A percentile compares a stretch with the other conserved stretches of the same genome.
phyloP scores from a whole-genome alignment of 2,113 vertebrate species.

The Petrocephalus microphthalmus region DNA sequence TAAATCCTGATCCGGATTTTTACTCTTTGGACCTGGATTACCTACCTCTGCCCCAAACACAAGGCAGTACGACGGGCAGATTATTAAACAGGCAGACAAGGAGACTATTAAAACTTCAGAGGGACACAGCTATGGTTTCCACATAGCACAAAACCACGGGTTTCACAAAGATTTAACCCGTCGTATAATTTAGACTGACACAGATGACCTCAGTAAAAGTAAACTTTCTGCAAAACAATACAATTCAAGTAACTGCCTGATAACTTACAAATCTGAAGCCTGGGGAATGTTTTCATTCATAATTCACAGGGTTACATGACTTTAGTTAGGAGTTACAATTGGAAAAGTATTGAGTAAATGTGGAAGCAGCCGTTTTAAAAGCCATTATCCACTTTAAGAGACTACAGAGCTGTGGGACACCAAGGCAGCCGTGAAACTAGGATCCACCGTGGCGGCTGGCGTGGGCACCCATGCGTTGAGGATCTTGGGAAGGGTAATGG shows the following conservation, averaged over 20 bases:
- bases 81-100: neutral
- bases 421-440: slow-evolving; percentile 41
- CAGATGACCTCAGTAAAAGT: neutral
- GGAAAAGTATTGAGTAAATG: neutral
- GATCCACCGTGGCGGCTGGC: slow-evolving; percentile 71
- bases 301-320: neutral
- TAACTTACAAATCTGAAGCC: neutral
- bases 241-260: neutral
- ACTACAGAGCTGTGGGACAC: neutral
- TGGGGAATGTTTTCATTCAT: slow-evolving; percentile 7
- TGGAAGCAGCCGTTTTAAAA: neutral
- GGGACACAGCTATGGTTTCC: neutral
- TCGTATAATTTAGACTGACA: neutral
- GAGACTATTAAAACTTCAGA: neutral
- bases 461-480: slow-evolving; percentile 81
- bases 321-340: neutral
- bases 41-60: neutral
- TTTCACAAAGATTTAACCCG: neutral
- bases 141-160: neutral
- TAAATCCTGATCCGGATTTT: too few species aligned
- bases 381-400: neutral
- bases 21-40: too few species aligned
- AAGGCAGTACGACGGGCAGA: neutral
- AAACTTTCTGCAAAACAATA: neutral
- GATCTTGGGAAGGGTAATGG: slow-evolving; percentile 82